Conservation (phyloP, 2,888 invertebrate genomes). For the Prosopocoilus inquinatus region DNA sequence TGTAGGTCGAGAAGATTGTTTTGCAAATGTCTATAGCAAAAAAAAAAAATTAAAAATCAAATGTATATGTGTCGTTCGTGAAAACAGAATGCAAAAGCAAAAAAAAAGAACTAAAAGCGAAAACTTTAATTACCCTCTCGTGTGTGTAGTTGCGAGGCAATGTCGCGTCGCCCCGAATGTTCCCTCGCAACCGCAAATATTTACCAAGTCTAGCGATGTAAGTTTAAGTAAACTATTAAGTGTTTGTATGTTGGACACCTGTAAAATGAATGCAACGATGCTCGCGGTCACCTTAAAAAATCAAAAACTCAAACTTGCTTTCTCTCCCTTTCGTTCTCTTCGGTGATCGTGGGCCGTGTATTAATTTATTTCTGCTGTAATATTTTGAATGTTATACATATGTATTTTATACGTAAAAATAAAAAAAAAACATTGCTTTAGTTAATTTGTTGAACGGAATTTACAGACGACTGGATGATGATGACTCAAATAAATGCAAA, state of each 20-base stretch:
- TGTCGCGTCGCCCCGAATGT: neutral
- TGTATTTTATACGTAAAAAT: conserved; percentile 20
- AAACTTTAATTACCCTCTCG: no score
- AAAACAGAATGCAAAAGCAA: no score
- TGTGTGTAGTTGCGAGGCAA: no score
- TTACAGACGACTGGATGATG: neutral
- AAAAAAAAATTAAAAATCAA: no score
- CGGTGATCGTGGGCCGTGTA: neutral
- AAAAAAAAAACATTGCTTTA: conserved; percentile 18
- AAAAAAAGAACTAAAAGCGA: no score
- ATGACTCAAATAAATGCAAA: no score
- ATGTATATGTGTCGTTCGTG: no score
- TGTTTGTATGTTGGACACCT: neutral
- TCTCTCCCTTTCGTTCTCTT: no score
- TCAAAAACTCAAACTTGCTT: no score
- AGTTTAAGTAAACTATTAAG: neutral
- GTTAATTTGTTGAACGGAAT: conserved; percentile 15
- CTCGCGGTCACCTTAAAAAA: neutral
- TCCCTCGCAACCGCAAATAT: neutral
- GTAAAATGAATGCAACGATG: neutral
- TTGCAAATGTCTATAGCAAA: no score
- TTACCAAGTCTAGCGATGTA: neutral
- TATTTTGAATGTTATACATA: conserved; percentile 20
- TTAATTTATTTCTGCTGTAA: conserved; percentile 19
- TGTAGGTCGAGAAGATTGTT: no score